Conservation (phyloP, 2,888 invertebrate species). For the Melanargia galathea region DNA sequence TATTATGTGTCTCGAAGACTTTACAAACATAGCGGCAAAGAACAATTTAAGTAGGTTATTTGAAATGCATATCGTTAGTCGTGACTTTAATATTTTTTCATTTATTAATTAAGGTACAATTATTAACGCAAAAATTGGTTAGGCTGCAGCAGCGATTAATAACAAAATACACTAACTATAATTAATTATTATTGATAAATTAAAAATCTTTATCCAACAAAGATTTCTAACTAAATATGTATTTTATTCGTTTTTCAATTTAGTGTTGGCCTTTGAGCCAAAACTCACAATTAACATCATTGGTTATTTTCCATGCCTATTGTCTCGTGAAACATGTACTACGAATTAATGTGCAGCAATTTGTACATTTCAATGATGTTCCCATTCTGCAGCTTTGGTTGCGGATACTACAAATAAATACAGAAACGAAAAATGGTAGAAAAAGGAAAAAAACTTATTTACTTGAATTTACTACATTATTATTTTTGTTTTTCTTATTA, state of each 20-base stretch:
- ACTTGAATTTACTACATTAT: too few relatives aligned
- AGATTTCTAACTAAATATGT: too few relatives aligned
- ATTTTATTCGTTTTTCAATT: not conserved
- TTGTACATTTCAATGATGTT: constrained; percentile 19
- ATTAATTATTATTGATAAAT: too few relatives aligned
- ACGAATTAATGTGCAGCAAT: constrained; percentile 7
- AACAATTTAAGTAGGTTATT: not conserved
- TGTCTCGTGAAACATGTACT: constrained; percentile 12
- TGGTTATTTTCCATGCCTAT: constrained; percentile 15
- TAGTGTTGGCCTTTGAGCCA: not conserved
- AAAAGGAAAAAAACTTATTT: too few relatives aligned
- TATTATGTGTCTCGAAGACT: too few relatives aligned
- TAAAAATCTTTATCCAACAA: too few relatives aligned
- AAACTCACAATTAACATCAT: constrained; percentile 3
- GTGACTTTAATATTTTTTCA: not conserved
- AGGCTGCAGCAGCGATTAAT: not conserved
- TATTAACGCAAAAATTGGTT: not conserved
- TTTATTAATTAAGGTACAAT: not conserved
- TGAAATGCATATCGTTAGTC: too few relatives aligned
- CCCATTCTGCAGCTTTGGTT: constrained; percentile 14
- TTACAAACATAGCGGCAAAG: too few relatives aligned
- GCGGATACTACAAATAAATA: not conserved
- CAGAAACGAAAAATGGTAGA: too few relatives aligned
- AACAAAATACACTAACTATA: too few relatives aligned
- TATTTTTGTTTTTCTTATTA: too few relatives aligned